Percentiles rank a stretch among this genome's conserved stretches.
Evolutionary conservation across 2,888 invertebrate genomes (phyloP).

Genomic region (Gibbula magus): DNA sequence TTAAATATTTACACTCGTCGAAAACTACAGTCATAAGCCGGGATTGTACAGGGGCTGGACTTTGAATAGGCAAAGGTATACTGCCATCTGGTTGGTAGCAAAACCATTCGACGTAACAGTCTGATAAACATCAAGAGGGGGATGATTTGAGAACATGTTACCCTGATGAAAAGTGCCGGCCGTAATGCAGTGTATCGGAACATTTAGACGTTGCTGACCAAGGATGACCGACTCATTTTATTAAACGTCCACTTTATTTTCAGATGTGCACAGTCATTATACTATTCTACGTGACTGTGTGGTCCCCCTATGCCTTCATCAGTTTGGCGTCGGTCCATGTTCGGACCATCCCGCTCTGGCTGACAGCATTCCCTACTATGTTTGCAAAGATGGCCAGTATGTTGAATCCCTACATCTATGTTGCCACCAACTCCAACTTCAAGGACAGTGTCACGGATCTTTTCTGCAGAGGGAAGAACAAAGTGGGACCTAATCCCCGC

Average conservation of each 20-base stretch:
- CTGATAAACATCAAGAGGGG: too few species aligned
- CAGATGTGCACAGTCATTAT: constrained; percentile 46
- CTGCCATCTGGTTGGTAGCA: too few species aligned
- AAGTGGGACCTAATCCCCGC: too few species aligned
- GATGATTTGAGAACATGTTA: too few species aligned
- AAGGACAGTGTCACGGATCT: background rate
- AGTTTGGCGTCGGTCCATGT: constrained; percentile 37
- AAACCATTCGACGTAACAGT: too few species aligned
- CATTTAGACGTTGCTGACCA: too few species aligned
- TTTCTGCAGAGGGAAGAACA: background rate
- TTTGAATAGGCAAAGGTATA: too few species aligned
- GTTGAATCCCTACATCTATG: constrained; percentile 42
- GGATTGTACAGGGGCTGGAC: too few species aligned
- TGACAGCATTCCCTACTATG: constrained; percentile 42
- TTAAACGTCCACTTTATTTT: background rate
- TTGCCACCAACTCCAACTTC: constrained; percentile 38
- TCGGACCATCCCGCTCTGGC: constrained; percentile 36
- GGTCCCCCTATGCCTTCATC: constrained; percentile 47
- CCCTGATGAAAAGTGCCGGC: too few species aligned
- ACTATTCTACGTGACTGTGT: constrained; percentile 37
- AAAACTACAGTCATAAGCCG: too few species aligned
- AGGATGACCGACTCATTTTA: background rate
- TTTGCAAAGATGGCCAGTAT: constrained; percentile 41
- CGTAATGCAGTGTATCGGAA: too few species aligned
- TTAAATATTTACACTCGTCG: too few species aligned